phyloP scores from a whole-genome alignment of 2,113 vertebrate genomes.

The Oreochromis aureus region DNA sequence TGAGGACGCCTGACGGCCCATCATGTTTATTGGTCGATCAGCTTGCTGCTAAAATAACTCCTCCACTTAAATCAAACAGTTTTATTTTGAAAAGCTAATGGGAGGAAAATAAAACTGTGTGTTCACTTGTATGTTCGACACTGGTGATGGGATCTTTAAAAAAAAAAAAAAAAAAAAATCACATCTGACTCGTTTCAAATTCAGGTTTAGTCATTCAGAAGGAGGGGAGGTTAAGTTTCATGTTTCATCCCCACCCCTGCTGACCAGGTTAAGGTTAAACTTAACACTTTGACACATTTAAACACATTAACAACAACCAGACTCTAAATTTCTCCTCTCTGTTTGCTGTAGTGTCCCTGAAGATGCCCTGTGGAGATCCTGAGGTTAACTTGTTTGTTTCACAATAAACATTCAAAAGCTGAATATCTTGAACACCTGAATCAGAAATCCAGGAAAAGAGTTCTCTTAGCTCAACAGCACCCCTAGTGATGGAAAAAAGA shows the following conservation, averaged over 20 bases:
- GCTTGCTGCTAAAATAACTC: slow-evolving; percentile 22
- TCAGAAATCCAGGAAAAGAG: neutral
- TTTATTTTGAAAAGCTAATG: neutral
- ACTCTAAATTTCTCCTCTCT: neutral
- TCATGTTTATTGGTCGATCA: neutral
- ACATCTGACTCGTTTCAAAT: neutral
- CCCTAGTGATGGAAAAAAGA: neutral
- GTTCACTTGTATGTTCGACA: neutral
- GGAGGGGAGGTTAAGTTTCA: neutral
- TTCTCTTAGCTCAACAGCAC: neutral
- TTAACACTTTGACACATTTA: neutral
- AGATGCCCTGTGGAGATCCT: neutral
- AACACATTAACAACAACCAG: neutral
- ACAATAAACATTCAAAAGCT: neutral
- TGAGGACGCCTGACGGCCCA: neutral
- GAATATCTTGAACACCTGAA: neutral
- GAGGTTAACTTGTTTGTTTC: neutral
- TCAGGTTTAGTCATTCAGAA: neutral
- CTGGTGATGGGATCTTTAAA: neutral
- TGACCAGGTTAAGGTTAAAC: neutral
- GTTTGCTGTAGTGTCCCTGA: neutral
- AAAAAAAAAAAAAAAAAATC: neutral
- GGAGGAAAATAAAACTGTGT: neutral
- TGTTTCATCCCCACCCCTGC: neutral
- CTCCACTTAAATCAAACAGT: neutral